A percentile compares a stretch with the other conserved stretches of the same genome.
Conservation (phyloP, 2,113 vertebrate species). For the Cettia cetti region DNA sequence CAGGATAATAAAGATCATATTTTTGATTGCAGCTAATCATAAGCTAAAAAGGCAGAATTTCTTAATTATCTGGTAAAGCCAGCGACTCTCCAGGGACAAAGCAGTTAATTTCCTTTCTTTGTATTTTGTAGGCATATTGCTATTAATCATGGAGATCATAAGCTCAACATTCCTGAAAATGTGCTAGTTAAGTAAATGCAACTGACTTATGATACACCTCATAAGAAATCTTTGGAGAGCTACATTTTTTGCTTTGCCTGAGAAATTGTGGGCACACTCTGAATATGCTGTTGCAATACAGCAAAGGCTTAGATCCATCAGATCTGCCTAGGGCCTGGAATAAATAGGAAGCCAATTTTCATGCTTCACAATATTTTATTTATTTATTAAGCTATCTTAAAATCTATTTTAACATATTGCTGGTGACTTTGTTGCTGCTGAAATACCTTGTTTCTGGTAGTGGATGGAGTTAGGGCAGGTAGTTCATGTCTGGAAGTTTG, state of each 20-base stretch:
- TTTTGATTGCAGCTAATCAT: neutral
- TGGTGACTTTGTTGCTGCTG: neutral
- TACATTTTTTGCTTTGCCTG: neutral
- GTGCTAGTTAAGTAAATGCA: neutral
- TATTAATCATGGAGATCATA: slow-evolving; percentile 4
- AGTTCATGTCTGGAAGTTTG: neutral
- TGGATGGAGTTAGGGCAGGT: neutral
- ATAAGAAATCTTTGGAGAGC: neutral
- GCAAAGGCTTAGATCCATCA: neutral
- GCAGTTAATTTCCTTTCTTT: neutral
- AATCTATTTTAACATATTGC: neutral
- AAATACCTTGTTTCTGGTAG: rapidly evolving
- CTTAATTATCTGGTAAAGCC: neutral
- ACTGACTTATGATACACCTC: neutral
- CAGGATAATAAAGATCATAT: neutral
- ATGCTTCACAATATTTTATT: neutral
- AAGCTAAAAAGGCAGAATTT: neutral
- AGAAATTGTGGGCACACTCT: neutral
- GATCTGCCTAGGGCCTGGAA: neutral
- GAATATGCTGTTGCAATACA: neutral
- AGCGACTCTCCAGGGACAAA: neutral
- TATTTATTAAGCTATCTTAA: neutral
- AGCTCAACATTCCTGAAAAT: neutral
- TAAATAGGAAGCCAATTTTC: neutral
- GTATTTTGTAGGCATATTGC: neutral